These are phyloP conservation scores for Cerceris rybyensis DNA, from an alignment of 2,888 invertebrate species.

Conservation along the genomic window DNA sequence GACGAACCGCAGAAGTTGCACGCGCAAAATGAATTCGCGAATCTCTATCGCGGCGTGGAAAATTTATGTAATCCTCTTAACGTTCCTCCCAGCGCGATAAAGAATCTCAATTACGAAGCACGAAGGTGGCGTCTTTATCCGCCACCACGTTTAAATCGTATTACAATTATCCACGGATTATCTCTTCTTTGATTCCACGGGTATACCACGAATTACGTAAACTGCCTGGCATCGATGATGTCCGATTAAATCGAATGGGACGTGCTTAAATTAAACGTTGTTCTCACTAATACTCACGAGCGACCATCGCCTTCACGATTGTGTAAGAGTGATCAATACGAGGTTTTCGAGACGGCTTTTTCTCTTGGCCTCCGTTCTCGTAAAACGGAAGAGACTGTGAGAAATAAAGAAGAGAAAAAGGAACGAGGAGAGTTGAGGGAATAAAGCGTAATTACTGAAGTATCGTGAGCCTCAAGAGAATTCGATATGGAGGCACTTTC, in stretches of 20 bases:
- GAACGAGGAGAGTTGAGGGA: neutral
- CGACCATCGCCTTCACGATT: too few species aligned
- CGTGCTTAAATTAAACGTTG: too few species aligned
- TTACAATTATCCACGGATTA: conserved; percentile 4
- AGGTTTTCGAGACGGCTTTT: too few species aligned
- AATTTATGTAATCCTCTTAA: conserved; percentile 36
- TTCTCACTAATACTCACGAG: too few species aligned
- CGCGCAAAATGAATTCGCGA: conserved; percentile 27
- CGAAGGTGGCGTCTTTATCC: conserved; percentile 3
- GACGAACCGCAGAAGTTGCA: conserved; percentile 17
- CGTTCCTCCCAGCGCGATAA: conserved; percentile 1
- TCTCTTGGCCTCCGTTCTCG: too few species aligned
- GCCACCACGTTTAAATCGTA: conserved; percentile 4
- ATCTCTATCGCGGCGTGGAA: conserved; percentile 7
- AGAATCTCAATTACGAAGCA: neutral
- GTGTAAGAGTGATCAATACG: too few species aligned
- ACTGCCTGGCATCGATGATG: too few species aligned
- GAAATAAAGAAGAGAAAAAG: too few species aligned
- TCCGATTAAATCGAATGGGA: too few species aligned
- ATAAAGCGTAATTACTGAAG: neutral
- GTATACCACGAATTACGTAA: neutral
- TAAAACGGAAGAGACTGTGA: neutral
- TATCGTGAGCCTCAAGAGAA: neutral
- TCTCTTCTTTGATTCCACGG: too few species aligned
- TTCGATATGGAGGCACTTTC: conserved; percentile 19